Evolutionary conservation across 2,113 vertebrate species (phyloP), one percentile per base, ranked within the genome.

Genomic region (Nannobrachium achirus): DNA sequence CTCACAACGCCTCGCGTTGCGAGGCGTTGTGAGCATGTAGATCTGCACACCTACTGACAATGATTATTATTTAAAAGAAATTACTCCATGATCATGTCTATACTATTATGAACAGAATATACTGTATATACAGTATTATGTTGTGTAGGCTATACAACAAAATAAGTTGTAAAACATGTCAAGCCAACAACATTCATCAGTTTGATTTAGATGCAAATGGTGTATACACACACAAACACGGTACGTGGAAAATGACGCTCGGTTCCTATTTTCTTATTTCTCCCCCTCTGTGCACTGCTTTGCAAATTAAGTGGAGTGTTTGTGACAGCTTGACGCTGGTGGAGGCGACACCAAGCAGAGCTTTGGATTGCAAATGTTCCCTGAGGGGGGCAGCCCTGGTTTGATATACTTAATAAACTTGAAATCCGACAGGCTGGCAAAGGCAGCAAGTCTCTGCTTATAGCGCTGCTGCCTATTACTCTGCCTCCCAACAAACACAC

Each of bases 371-470:
- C 81, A 87, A 88, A 90, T 88, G 84, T 89, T 88, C 86, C 89
- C 88, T 83, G 80, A 87, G 86, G 88, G 87, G 87, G 76, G 65
- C 73, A 44, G 87, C 61, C 75, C 76, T 63, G 82, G 81, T 87
- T 88, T 87, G 87, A 90, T 90, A 88, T 85, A 88, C 83, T 91
- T 90, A 89, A 89, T 90, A 90, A 90, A 89, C 87, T 88, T 90
- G 69, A 88, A 89, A 88, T 88, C 83, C 84, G 75, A 84, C 87
- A 85, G 73, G 71, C 88, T 83, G 84, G 81, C 81, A 79, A 73
- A 82, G 71, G 78, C 81, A 61, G 73, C 74, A 63, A n/a, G 52
- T 62, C 38, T 66, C 25, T 33, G 25, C 77, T 86, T 72, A 63
- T n/a, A 53, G 65, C 38, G 69, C 77, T 86, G 81, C 77, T 86